Evolutionary conservation across 64 coral and sea anemone species (phyloP).

Genomic region (Anthopleura sola): DNA sequence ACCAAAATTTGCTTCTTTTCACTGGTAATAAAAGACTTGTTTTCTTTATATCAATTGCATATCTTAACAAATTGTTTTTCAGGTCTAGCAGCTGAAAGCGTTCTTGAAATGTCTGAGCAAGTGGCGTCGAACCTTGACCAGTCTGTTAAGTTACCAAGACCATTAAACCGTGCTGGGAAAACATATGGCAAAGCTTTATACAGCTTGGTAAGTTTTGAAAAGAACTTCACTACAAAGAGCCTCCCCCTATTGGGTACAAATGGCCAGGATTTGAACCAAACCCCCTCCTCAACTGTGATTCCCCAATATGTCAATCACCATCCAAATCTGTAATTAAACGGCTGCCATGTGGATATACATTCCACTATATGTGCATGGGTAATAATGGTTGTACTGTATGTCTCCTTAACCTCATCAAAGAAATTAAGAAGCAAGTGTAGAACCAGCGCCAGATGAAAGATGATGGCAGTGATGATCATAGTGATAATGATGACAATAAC

Average conservation of each 20-base stretch:
- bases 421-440: no score
- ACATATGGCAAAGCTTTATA: constrained; percentile 49
- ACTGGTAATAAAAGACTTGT: no score
- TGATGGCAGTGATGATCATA: no score
- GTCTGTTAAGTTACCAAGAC: constrained; percentile 21
- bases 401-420: constrained; percentile 33
- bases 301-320: background rate
- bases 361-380: no score
- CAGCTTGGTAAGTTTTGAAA: constrained; percentile 34
- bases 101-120: constrained; percentile 47
- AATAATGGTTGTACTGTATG: no score
- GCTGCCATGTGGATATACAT: background rate
- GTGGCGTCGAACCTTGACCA: constrained; percentile 45
- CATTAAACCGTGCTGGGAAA: constrained; percentile 34
- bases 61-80: no score
- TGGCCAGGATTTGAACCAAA: constrained; percentile 40
- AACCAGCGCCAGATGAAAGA: no score
- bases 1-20: no score
- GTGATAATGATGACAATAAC: no score
- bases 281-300: constrained; percentile 29
- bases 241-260: constrained; percentile 44
- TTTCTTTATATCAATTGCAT: no score
- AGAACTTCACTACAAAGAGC: constrained; percentile 18
- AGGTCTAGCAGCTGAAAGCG: constrained; percentile 51
- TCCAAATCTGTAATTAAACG: background rate